Conservation (phyloP, 2,797 vertebrate genomes). For the Enteromius anoplus region DNA sequence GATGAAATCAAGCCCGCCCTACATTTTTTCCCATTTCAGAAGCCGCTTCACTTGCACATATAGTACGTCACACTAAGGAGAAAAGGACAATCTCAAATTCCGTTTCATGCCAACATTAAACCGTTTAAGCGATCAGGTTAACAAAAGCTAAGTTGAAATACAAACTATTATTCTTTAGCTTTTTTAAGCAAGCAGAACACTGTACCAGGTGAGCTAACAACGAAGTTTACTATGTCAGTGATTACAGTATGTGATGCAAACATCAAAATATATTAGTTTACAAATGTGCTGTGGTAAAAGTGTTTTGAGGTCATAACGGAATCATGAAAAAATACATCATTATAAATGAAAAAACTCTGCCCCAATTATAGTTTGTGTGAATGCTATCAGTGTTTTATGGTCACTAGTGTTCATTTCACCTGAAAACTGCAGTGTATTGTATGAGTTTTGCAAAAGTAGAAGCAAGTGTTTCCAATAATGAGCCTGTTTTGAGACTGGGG, state of each 20-base stretch:
- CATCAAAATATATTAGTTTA: neutral
- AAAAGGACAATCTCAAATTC: too few species aligned
- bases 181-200: neutral
- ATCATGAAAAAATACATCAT: neutral
- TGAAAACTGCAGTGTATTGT: neutral
- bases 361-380: neutral
- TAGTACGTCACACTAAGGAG: too few species aligned
- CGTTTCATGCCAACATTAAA: neutral
- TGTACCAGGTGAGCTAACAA: neutral
- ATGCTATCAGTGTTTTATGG: neutral
- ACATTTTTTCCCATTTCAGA: too few species aligned
- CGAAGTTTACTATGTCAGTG: neutral
- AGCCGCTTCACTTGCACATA: too few species aligned
- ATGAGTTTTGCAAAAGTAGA: neutral
- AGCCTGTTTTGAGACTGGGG: neutral
- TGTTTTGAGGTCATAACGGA: neutral
- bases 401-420: neutral
- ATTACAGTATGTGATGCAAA: neutral
- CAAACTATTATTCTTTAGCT: neutral
- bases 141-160: neutral
- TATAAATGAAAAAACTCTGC: neutral
- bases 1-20: too few species aligned
- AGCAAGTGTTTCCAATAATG: neutral
- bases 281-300: neutral
- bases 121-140: neutral